phyloP scores from a whole-genome alignment of 1,140 invertebrate species.

The Diorhabda carinulata region DNA sequence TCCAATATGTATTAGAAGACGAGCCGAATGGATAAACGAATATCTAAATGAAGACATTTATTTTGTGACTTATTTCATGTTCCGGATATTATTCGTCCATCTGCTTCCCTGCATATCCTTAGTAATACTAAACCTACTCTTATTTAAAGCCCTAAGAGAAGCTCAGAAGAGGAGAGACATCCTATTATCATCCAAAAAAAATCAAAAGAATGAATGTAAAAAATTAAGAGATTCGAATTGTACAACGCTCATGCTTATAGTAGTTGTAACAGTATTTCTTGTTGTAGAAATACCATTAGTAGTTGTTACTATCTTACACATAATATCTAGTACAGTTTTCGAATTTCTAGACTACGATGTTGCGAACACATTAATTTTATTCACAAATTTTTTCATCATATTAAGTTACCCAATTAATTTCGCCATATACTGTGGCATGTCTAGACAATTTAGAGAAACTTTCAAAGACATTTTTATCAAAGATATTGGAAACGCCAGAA shows the following conservation, averaged over 20 bases:
- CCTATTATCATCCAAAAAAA: constrained; percentile 69
- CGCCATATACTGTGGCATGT: constrained; percentile 95
- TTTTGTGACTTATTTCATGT: constrained; percentile 77
- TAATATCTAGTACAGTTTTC: constrained; percentile 68
- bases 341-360: constrained; percentile 75
- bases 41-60: constrained; percentile 66
- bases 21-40: constrained; percentile 63
- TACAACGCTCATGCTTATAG: constrained; percentile 92
- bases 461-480: constrained; percentile 84
- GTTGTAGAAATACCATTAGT: constrained; percentile 88
- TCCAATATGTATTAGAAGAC: constrained; percentile 56
- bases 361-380: constrained; percentile 77
- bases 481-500: constrained; percentile 57
- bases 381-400: constrained; percentile 89
- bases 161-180: constrained; percentile 76
- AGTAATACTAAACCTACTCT: constrained; percentile 81
- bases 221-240: constrained; percentile 83
- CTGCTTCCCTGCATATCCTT: constrained; percentile 83
- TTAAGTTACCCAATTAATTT: constrained; percentile 91
- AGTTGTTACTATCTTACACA: constrained; percentile 80
- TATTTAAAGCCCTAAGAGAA: constrained; percentile 78
- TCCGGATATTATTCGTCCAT: constrained; percentile 87
- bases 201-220: constrained; percentile 78
- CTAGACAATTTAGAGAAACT: constrained; percentile 86
- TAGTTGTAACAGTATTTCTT: constrained; percentile 88